Evolutionary conservation across 2,113 vertebrate genomes (phyloP).

Genomic region (Sarotherodon lohbergeri): DNA sequence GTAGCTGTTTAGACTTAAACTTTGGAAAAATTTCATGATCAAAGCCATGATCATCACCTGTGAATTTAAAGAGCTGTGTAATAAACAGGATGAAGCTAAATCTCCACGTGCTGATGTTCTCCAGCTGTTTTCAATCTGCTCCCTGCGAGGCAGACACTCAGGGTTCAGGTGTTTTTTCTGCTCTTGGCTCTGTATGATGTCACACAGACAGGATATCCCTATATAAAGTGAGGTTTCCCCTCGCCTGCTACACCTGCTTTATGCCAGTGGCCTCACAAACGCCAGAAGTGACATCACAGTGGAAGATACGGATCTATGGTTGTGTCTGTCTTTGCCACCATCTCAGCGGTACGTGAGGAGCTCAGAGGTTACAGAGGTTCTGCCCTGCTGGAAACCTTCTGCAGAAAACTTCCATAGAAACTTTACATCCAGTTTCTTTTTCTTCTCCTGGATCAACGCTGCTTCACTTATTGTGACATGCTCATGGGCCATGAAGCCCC

Average conservation of each 20-base stretch:
- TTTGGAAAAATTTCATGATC: background rate
- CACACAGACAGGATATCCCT: background rate
- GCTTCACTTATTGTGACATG: background rate
- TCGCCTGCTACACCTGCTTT: background rate
- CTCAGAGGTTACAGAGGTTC: background rate
- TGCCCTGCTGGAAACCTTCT: background rate
- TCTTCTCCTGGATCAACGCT: background rate
- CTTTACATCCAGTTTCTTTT: background rate
- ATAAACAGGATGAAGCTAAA: background rate
- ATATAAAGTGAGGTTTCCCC: background rate
- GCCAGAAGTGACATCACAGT: background rate
- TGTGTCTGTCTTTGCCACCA: background rate
- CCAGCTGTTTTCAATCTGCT: background rate
- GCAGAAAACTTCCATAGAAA: background rate
- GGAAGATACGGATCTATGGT: background rate
- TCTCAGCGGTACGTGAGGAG: background rate
- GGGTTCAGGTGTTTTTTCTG: background rate
- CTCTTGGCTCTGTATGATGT: background rate
- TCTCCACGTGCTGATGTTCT: background rate
- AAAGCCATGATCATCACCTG: background rate
- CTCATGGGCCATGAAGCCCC: background rate
- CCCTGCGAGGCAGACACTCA: background rate
- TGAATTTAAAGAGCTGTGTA: background rate
- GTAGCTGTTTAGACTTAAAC: background rate
- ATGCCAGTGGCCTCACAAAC: background rate